Conservation (phyloP, 1,140 invertebrate genomes). For the Pinna nobilis region DNA sequence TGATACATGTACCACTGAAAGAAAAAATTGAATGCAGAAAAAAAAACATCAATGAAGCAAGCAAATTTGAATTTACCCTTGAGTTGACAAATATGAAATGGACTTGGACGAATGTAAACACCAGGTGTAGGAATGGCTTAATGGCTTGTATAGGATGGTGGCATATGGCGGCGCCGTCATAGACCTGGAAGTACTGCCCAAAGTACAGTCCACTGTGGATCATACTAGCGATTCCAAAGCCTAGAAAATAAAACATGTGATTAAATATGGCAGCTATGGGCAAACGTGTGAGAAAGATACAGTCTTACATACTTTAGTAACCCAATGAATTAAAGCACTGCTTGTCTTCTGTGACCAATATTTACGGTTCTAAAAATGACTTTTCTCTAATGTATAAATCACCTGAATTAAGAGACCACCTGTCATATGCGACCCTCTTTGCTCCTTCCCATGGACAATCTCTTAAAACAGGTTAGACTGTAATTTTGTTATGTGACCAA, state of each 20-base stretch:
- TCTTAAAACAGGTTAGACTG: no score
- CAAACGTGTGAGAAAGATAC: conserved; percentile 30
- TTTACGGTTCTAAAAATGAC: no score
- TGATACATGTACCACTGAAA: conserved; percentile 60
- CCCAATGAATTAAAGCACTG: no score
- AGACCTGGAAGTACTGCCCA: conserved; percentile 47
- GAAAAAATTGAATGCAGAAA: conserved; percentile 23
- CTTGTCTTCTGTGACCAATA: not conserved
- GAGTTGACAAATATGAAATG: conserved; percentile 99
- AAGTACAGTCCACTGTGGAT: conserved; percentile 91
- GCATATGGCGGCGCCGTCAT: conserved; percentile 70
- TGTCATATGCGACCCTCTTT: no score
- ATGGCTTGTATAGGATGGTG: conserved; percentile 91
- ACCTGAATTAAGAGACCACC: no score
- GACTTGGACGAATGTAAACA: conserved; percentile 99
- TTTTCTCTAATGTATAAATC: not conserved
- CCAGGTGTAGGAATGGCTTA: conserved; percentile 94
- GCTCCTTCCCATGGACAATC: no score
- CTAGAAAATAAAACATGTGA: conserved; percentile 77
- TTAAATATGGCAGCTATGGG: no score
- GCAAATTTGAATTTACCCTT: conserved; percentile 81
- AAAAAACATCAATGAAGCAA: not conserved
- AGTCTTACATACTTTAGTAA: not conserved
- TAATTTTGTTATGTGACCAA: no score
- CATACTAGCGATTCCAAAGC: conserved; percentile 97